Evolutionary conservation across 2,797 vertebrate genomes (phyloP), one percentile per base, ranked within the genome.

Genomic region (Anableps anableps): DNA sequence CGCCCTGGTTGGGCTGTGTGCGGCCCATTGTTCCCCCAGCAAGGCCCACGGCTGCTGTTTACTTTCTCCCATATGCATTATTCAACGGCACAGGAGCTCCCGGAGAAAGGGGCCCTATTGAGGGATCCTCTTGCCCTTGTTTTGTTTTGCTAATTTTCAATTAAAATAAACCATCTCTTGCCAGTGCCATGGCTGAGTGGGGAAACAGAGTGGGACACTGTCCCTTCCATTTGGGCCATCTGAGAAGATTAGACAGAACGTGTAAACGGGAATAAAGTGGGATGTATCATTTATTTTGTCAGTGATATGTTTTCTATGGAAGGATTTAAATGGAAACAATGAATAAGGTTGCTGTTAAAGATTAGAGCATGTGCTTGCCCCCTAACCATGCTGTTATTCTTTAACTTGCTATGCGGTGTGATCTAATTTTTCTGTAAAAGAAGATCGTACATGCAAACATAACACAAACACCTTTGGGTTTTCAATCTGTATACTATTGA

Each of bases 51-150:
- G 97, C 98, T 99, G 97, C 97, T 99, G 97, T 99, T 98, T 98
- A 97, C 98, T 98, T 98, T 98, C 98, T 99, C 98, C 97, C 98
- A 98, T 98, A 99, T 99, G 95, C 98, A 99, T 99, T 99, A 99
- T 99, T 99, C 98, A 99, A 97, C 97, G 97, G 97, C 96, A 96
- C 96, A 98, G 97, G 97, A 98, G 98, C 97, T 98, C 97, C 97
- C 96, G 96, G 97, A 98, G 98, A 97, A 97, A 97, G 97, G 97
- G 97, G 96, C 96, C 95, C 96, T 97, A 97, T 99, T 99, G 97
- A 98, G 96, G 95, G 95, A 96, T 95, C 95, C 94, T 95, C 95
- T 96, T 96, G 96, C 96, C 94, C 95, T 95, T 95, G 95, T 96
- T 96, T 96, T 96, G 95, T 96, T 96, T 96, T 96, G 96, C 96